Conservation (phyloP, 2,888 invertebrate species). For the Phrixothrix hirtus region DNA sequence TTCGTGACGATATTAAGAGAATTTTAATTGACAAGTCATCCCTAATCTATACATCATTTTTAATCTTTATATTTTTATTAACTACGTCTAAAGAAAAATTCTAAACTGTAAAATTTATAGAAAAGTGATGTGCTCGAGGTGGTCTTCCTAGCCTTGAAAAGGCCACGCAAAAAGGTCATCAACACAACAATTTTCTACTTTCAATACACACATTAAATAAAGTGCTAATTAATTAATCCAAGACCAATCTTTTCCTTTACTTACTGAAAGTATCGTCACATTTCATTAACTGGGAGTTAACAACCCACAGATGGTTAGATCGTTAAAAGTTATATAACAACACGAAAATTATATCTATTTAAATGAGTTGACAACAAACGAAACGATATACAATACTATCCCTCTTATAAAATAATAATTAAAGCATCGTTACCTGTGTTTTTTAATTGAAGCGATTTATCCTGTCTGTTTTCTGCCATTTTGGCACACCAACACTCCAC, state of each 20-base stretch:
- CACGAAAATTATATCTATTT: slow-evolving; percentile 35
- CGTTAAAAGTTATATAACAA: slow-evolving; percentile 54
- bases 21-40: slow-evolving; percentile 1
- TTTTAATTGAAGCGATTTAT: slow-evolving; percentile 53
- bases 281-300: slow-evolving; percentile 33
- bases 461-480: slow-evolving; percentile 57
- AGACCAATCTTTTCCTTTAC: slow-evolving; percentile 1
- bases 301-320: slow-evolving; percentile 54
- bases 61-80: too few species aligned
- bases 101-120: slow-evolving; percentile 2
- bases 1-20: too few species aligned
- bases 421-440: slow-evolving; percentile 48
- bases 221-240: slow-evolving; percentile 10
- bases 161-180: slow-evolving; percentile 23
- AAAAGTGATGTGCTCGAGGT: slow-evolving; percentile 14
- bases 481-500: slow-evolving; percentile 51
- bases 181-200: slow-evolving; percentile 7
- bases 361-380: slow-evolving; percentile 1
- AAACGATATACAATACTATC: not conserved
- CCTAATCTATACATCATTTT: too few species aligned
- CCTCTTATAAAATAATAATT: slow-evolving; percentile 13
- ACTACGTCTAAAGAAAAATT: slow-evolving; percentile 8
- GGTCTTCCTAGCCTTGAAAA: slow-evolving; percentile 22
- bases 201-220: not conserved
- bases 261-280: slow-evolving; percentile 16